Evolutionary conservation across 2,113 vertebrate genomes (phyloP), one percentile per base, ranked within the genome.

Genomic region (Hippoglossus stenolepis): DNA sequence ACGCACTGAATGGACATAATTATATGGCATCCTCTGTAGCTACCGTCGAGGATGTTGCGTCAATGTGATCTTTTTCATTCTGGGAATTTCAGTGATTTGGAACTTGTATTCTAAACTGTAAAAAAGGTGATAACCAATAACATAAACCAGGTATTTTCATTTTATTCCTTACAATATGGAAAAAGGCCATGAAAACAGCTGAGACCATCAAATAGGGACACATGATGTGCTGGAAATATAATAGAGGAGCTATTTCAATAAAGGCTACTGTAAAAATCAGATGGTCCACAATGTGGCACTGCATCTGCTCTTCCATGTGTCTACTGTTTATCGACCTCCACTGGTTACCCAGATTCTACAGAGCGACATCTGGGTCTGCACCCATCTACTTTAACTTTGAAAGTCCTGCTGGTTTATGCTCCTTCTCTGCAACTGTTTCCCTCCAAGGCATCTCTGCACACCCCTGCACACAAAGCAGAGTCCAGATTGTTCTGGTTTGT

Each of bases 1-100:
- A 58, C 47, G 17, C 71, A 69, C 70, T 78, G 70, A 87, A 59
- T 73, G 62, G 45, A 81, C 45, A 60, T 75, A 69, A 85, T 77
- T 13, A 57, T 24, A 24, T 23, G 21, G 21, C 11, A 23, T 57
- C 4, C 14, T 54, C 51, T 54, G 18, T n/a, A 54, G 20, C 51
- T n/a, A 3, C 2, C 8, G 9, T 2, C 11, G 20, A 10, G 51
- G 18, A 54, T 54, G 45, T 49, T 49, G 15, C 4, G 5, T 49
- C 45, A 17, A 47, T 7, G 15, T 15, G 45, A 47, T 47, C 15
- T 23, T 49, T 49, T 49, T 18, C 14, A 18, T 49, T 18, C 15
- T 5, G 2, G 4, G 45, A 18, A 43, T 60, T 31, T 31, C 11
- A 38, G 24, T 26, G 20, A 71, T 12, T 4, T 10, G 13, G 15